Evolutionary conservation across 1,140 invertebrate genomes (phyloP).

Genomic region (Sycophaga agraensis): DNA sequence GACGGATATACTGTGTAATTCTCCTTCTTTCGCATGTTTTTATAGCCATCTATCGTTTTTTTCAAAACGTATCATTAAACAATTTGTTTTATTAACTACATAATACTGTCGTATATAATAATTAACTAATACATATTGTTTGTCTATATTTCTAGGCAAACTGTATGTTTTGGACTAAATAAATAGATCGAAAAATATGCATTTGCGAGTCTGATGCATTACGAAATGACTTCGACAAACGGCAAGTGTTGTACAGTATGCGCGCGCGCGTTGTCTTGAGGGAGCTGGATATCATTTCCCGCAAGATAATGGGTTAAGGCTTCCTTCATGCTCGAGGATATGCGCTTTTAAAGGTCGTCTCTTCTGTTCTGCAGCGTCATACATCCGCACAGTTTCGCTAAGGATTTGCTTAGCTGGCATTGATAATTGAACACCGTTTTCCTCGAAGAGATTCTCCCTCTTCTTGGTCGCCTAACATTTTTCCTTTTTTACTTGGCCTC

Average conservation of each 20-base stretch:
- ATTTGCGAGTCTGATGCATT: too few species aligned
- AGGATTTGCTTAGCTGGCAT: constrained; percentile 12
- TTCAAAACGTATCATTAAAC: too few species aligned
- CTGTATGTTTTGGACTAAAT: too few species aligned
- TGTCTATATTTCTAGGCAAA: too few species aligned
- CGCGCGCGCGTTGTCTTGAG: background rate
- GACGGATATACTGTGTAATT: constrained; percentile 20
- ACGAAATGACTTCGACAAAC: too few species aligned
- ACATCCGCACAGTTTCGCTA: constrained; percentile 4
- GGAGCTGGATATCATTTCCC: background rate
- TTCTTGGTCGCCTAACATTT: background rate
- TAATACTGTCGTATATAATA: too few species aligned
- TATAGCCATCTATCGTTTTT: too few species aligned
- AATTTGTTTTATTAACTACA: too few species aligned
- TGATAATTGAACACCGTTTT: constrained; percentile 16
- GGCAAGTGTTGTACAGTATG: too few species aligned
- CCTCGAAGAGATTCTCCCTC: constrained; percentile 1
- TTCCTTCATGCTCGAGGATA: background rate
- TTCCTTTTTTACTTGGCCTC: background rate
- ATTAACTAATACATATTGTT: too few species aligned
- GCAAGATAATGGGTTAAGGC: constrained; percentile 16
- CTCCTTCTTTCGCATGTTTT: background rate
- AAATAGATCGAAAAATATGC: too few species aligned
- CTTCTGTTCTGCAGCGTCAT: background rate
- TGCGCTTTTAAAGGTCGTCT: constrained; percentile 1